Evolutionary conservation across 2,888 invertebrate genomes (phyloP).

Genomic region (Megalurothrips usitatus): DNA sequence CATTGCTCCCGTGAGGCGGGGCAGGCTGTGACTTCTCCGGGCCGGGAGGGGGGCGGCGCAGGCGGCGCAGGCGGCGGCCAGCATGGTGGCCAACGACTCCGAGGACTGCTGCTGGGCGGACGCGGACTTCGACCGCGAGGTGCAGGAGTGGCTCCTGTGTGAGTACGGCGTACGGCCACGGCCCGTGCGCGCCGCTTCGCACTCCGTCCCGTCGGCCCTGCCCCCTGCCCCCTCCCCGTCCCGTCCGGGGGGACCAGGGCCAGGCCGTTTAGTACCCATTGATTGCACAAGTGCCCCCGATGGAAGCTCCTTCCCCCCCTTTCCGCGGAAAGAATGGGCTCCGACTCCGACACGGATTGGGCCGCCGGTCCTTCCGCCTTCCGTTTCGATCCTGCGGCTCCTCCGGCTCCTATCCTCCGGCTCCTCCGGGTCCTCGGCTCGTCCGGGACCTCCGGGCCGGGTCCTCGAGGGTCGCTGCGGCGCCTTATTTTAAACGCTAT

Average conservation of each 20-base stretch:
- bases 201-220: too few relatives aligned
- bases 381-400: too few relatives aligned
- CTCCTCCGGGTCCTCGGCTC: too few relatives aligned
- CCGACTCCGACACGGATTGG: not conserved
- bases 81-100: not conserved
- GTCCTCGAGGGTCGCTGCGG: not conserved
- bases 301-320: not conserved
- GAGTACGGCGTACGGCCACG: not conserved
- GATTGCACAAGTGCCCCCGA: not conserved
- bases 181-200: too few relatives aligned
- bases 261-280: not conserved
- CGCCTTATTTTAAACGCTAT: slow-evolving; percentile 11
- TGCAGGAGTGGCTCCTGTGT: not conserved
- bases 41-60: too few relatives aligned
- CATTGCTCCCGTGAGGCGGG: not conserved
- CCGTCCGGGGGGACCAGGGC: not conserved
- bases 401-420: too few relatives aligned
- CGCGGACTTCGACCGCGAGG: not conserved
- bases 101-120: not conserved
- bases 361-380: too few relatives aligned
- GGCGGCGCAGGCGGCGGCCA: too few relatives aligned
- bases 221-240: not conserved
- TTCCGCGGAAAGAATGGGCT: not conserved
- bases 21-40: not conserved
- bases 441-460: not conserved